These are phyloP conservation scores for Burhinus bistriatus DNA, from an alignment of 2,113 vertebrate genomes.

Conservation along the genomic window DNA sequence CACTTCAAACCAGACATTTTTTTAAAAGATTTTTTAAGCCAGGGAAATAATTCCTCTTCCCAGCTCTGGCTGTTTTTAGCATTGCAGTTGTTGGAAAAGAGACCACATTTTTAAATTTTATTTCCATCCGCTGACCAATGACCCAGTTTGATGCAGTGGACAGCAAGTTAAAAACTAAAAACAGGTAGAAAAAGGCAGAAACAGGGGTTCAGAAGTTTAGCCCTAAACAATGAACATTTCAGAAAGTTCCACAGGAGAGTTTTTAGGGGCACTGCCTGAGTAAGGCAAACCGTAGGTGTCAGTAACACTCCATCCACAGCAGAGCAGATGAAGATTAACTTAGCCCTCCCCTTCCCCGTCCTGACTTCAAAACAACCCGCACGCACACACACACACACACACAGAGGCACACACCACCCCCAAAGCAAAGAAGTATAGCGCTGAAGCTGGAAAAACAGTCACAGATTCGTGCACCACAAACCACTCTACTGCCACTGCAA, in stretches of 20 bases:
- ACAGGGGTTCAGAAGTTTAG: not conserved
- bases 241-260: not conserved
- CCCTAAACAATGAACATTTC: not conserved
- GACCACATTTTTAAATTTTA: not conserved
- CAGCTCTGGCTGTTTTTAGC: not conserved
- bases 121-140: not conserved
- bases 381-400: not conserved
- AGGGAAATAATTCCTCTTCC: not conserved
- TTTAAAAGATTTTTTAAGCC: not conserved
- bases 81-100: not conserved
- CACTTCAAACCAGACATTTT: not conserved
- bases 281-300: not conserved
- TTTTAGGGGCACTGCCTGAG: not conserved
- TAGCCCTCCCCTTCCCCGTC: not conserved
- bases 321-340: not conserved
- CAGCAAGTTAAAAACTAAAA: not conserved
- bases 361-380: not conserved
- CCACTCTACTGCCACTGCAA: not conserved
- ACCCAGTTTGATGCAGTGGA: not conserved
- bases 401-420: not conserved
- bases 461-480: rapidly evolving
- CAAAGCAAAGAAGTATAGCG: not conserved
- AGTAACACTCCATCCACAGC: not conserved
- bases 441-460: not conserved
- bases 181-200: not conserved